Percentiles rank a stretch among this genome's conserved stretches.
phyloP scores from a whole-genome alignment of 2,888 invertebrate genomes.

The Mythimna pallens region DNA sequence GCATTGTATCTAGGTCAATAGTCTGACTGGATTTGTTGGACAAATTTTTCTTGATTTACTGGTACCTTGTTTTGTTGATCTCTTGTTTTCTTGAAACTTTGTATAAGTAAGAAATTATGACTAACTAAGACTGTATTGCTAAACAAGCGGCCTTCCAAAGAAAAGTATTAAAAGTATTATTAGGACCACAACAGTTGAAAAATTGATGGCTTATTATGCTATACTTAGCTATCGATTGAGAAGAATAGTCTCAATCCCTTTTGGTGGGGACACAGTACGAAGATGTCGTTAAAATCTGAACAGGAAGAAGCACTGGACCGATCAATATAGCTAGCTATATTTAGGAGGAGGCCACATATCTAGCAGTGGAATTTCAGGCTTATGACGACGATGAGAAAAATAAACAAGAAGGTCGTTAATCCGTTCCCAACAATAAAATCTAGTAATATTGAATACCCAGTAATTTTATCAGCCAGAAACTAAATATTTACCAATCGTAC shows the following conservation, averaged over 20 bases:
- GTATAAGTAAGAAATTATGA: not conserved
- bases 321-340: too few relatives aligned
- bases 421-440: not conserved
- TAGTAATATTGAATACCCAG: constrained; percentile 11
- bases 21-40: not conserved
- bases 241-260: too few relatives aligned
- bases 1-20: constrained; percentile 24
- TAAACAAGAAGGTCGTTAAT: not conserved
- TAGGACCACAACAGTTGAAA: too few relatives aligned
- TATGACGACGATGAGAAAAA: not conserved
- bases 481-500: constrained; percentile 25
- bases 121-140: too few relatives aligned
- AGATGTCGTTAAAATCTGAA: too few relatives aligned
- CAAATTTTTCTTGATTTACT: not conserved
- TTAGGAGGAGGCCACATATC: not conserved
- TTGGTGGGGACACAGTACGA: too few relatives aligned
- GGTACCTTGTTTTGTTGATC: not conserved
- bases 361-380: not conserved
- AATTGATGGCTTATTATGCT: too few relatives aligned
- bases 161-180: too few relatives aligned
- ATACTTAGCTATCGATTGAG: too few relatives aligned
- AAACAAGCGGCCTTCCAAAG: too few relatives aligned
- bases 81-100: not conserved
- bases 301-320: too few relatives aligned
- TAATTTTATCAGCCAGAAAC: constrained; percentile 8